These are phyloP conservation scores for Pogonomyrmex californicus DNA, from an alignment of 1,140 invertebrate species.

Conservation along the genomic window DNA sequence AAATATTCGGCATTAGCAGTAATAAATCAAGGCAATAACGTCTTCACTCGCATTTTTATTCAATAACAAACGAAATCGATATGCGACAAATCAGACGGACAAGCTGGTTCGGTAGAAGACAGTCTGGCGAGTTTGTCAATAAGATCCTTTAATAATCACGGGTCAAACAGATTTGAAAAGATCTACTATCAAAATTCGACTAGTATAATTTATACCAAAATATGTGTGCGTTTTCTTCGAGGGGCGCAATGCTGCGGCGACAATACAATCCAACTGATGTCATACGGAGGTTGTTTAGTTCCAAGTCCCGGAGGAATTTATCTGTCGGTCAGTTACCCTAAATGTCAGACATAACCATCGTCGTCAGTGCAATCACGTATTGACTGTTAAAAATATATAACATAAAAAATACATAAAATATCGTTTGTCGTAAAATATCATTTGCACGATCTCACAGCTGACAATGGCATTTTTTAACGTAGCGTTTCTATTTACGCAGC, in stretches of 20 bases:
- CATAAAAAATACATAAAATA: no score
- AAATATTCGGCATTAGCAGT: neutral
- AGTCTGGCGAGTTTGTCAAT: conserved; percentile 55
- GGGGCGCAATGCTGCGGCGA: conserved; percentile 52
- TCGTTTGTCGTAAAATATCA: neutral
- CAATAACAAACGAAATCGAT: conserved; percentile 37
- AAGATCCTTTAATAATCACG: conserved; percentile 27
- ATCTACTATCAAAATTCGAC: conserved; percentile 61
- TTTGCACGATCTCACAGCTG: neutral
- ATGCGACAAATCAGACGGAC: conserved; percentile 1
- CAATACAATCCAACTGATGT: conserved; percentile 32
- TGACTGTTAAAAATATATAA: conserved; percentile 1
- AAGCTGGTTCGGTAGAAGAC: conserved; percentile 57
- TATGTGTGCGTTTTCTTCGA: neutral
- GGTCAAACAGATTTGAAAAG: conserved; percentile 7
- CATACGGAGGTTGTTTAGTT: conserved; percentile 19
- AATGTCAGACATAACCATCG: neutral
- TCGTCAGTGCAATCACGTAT: neutral
- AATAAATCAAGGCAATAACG: neutral
- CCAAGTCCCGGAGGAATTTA: conserved; percentile 54
- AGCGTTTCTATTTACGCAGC: conserved; percentile 39
- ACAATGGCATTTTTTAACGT: conserved; percentile 31
- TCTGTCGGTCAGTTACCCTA: conserved; percentile 60
- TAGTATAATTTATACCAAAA: conserved; percentile 32
- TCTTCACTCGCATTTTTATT: conserved; percentile 26